Base-by-base conservation (phyloP, 2,888 invertebrate genomes). In the Theodoxus fluviatilis region DNA sequence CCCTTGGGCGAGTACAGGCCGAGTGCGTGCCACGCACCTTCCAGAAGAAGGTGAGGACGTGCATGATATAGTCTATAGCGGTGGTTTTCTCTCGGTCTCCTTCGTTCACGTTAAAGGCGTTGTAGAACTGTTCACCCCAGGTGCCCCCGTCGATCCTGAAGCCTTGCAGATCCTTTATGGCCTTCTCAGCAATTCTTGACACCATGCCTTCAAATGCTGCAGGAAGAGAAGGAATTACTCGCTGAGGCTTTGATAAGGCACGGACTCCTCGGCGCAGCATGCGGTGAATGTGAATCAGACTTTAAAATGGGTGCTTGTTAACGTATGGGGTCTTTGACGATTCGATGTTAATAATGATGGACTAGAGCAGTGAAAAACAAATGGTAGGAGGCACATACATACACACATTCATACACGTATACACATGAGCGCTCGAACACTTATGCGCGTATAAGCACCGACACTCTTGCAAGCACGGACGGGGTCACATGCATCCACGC, bases 41-140 rank as follows among this genome's bases (percentile, higher is more conserved):
- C 90, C 90, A 91, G 68, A 89, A 89, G 80, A 91, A 91, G 2
- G 90, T 89, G n/a, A 90, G 71, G 77, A 90, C 89, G 80, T 91
- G 91, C 81, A 90, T 82, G 59, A 90, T 72, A 77, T 90, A 91
- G 79, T 91, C 90, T 15, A 83, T 59, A 22, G 81, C 75, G 6
- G 89, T 87, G 1, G 91, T 90, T 73, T 88, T 89, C 63, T 90
- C 89, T 0, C 90, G 75, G 78, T 91, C 90, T 3, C 91, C 91
- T 1, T 90, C 91, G 78, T 90, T 91, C 12, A 91, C 90, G 66
- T 89, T 90, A 85, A 87, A 84, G 3, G 90, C 90, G 71, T 89
- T 87, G 72, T 88, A 83, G 73, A 91, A 88, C 83, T 90, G 90
- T 71, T 88, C 86, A 12, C 83, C 84, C 89, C 90, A 90, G 0